Conservation (phyloP, 2,797 vertebrate genomes). For the Hemibagrus guttatus region DNA sequence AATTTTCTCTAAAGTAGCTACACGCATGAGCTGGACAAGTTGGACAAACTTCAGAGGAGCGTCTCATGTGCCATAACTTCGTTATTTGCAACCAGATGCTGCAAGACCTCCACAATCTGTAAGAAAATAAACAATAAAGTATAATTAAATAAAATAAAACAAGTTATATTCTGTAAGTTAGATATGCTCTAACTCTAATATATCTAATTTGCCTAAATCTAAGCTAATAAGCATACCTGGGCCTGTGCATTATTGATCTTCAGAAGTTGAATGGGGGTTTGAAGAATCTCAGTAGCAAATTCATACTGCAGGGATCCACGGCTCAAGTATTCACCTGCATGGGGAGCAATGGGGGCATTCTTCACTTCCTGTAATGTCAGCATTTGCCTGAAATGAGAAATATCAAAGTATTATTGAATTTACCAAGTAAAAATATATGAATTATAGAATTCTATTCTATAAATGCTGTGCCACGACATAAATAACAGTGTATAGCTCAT, state of each 20-base stretch:
- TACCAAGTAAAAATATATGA: background rate
- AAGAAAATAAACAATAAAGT: background rate
- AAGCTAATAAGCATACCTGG: slow-evolving; percentile 65
- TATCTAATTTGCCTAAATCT: too few relatives aligned
- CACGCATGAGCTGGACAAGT: slow-evolving; percentile 80
- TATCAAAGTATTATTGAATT: background rate
- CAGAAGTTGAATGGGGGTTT: slow-evolving; percentile 66
- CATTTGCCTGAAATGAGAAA: slow-evolving; percentile 73
- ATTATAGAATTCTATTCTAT: background rate
- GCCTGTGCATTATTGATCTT: slow-evolving; percentile 67
- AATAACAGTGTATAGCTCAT: slow-evolving; percentile 44
- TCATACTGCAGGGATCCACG: slow-evolving; percentile 78
- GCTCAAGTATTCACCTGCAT: slow-evolving; percentile 68
- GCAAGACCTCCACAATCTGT: slow-evolving; percentile 78
- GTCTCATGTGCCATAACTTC: slow-evolving; percentile 72
- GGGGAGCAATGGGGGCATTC: slow-evolving; percentile 44
- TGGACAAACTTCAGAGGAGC: slow-evolving; percentile 80
- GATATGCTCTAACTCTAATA: too few relatives aligned
- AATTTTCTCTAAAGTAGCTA: slow-evolving; percentile 68
- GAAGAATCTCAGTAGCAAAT: slow-evolving; percentile 74
- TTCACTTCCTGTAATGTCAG: slow-evolving; percentile 68
- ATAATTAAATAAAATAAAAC: too few relatives aligned
- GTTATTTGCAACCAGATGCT: slow-evolving; percentile 74
- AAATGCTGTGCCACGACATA: background rate
- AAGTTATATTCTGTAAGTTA: too few relatives aligned